These are phyloP conservation scores for Brachionus sp. DNA, from an alignment of 1,140 invertebrate species.

Conservation along the genomic window DNA sequence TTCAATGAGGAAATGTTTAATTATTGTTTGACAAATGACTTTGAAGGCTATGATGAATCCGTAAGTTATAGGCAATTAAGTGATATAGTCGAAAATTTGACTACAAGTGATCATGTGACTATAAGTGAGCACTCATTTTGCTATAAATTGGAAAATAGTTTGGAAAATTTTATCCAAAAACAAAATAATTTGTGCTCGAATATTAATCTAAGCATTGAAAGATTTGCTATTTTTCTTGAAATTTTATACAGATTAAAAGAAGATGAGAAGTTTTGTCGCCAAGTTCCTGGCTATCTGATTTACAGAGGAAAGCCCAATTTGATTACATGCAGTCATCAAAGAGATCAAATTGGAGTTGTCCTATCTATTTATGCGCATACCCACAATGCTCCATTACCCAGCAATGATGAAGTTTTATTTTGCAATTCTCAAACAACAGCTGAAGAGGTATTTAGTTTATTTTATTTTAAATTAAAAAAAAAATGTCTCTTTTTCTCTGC, in stretches of 20 bases:
- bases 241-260: background rate
- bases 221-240: background rate
- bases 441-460: constrained; percentile 8
- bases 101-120: background rate
- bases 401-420: constrained; percentile 54
- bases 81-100: background rate
- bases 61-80: background rate
- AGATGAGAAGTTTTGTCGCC: background rate
- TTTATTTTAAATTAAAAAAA: background rate
- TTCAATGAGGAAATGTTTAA: background rate
- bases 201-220: background rate
- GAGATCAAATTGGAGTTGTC: constrained; percentile 47
- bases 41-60: background rate
- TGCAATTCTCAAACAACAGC: constrained; percentile 48
- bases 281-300: constrained; percentile 28
- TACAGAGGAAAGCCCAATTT: constrained; percentile 51
- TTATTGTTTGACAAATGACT: background rate
- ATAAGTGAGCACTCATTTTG: background rate
- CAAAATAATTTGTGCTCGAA: background rate
- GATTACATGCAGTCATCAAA: constrained; percentile 50
- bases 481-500: background rate
- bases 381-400: constrained; percentile 48
- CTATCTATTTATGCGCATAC: background rate
- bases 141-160: background rate
- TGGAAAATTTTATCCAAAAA: background rate